Evolutionary conservation across 2,888 invertebrate species (phyloP).

Genomic region (Aspidiotus destructor): DNA sequence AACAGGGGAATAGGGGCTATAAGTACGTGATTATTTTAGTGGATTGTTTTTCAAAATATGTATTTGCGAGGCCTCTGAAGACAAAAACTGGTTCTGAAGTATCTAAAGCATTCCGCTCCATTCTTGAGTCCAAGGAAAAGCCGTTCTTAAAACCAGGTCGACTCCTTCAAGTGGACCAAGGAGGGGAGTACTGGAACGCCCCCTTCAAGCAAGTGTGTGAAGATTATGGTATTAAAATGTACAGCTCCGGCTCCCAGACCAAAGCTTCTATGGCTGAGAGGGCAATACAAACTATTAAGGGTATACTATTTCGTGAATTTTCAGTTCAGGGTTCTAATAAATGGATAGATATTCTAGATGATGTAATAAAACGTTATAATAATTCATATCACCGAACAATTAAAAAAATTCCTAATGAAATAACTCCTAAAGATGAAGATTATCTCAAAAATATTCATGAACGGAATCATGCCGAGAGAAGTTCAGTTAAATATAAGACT

Average conservation of each 20-base stretch:
- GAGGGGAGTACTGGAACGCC: constrained; percentile 39
- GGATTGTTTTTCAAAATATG: not conserved
- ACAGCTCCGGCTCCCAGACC: not conserved
- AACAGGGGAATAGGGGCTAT: not conserved
- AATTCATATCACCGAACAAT: constrained; percentile 3
- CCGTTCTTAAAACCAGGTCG: constrained; percentile 24
- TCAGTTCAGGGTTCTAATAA: constrained; percentile 22
- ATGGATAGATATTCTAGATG: constrained; percentile 37
- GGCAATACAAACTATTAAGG: constrained; percentile 38
- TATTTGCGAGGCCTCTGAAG: not conserved
- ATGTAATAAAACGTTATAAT: constrained; percentile 35
- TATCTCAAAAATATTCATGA: not conserved
- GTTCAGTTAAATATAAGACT: not conserved
- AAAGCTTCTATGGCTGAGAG: constrained; percentile 40
- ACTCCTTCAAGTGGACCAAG: constrained; percentile 40
- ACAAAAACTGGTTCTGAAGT: not conserved
- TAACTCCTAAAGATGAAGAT: not conserved
- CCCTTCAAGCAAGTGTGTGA: not conserved
- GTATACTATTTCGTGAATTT: constrained; percentile 35
- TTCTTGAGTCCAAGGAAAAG: not conserved
- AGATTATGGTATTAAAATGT: not conserved
- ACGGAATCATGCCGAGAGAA: not conserved
- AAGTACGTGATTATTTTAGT: not conserved
- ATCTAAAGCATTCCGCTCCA: not conserved
- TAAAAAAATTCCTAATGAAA: not conserved